phyloP scores from a whole-genome alignment of 2,797 vertebrate species.

The Ciconia nigra region DNA sequence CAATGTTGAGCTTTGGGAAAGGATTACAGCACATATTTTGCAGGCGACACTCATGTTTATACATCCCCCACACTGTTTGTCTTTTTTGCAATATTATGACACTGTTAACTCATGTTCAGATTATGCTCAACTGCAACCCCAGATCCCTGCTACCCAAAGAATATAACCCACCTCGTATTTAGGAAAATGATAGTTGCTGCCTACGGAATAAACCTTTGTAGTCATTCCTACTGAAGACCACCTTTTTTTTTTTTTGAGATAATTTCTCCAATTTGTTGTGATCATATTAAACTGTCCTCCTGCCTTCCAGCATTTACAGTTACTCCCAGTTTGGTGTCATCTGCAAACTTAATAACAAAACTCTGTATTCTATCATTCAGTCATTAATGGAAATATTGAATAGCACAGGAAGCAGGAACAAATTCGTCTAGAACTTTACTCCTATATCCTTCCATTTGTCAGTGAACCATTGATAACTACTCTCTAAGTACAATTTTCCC shows the following conservation, averaged over 20 bases:
- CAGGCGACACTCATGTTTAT: neutral
- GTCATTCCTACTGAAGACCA: neutral
- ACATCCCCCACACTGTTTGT: neutral
- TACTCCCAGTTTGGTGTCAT: neutral
- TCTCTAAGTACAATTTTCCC: neutral
- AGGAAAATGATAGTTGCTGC: neutral
- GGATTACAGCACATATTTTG: neutral
- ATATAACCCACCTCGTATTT: neutral
- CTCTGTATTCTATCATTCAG: neutral
- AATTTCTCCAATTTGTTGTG: neutral
- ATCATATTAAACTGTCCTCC: neutral
- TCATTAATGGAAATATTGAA: neutral
- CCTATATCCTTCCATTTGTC: neutral
- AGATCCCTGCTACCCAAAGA: neutral
- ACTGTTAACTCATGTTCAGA: neutral
- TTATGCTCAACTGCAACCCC: neutral
- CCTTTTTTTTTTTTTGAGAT: neutral
- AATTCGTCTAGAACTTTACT: neutral
- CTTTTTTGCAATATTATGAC: neutral
- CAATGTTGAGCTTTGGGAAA: fast-evolving
- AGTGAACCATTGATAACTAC: neutral
- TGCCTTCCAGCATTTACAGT: neutral
- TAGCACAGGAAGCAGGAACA: neutral
- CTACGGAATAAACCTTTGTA: neutral
- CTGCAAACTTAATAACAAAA: neutral